These are phyloP conservation scores for Trichopria drosophilae DNA, from an alignment of 2,888 invertebrate species.

Conservation along the genomic window DNA sequence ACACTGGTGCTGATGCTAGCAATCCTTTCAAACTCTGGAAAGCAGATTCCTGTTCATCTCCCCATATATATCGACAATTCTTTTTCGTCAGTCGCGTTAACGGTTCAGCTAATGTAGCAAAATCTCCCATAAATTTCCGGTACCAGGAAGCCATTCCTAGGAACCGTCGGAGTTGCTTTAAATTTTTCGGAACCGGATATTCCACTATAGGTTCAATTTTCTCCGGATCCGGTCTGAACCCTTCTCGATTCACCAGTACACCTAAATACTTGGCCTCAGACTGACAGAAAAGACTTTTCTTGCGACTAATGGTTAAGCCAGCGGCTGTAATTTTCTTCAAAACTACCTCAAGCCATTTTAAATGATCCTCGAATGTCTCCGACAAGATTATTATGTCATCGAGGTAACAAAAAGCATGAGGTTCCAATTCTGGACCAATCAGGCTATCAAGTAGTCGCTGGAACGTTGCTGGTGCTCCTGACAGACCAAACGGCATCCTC, in stretches of 20 bases:
- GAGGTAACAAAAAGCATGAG: slow-evolving; percentile 27
- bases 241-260: slow-evolving; percentile 39
- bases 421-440: slow-evolving; percentile 36
- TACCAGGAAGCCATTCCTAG: slow-evolving; percentile 47
- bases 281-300: slow-evolving; percentile 34
- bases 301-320: slow-evolving; percentile 23
- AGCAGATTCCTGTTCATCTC: slow-evolving; percentile 3
- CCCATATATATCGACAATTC: slow-evolving; percentile 10
- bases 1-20: slow-evolving; percentile 21
- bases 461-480: slow-evolving; percentile 34
- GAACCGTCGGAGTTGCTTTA: slow-evolving; percentile 39
- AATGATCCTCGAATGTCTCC: slow-evolving; percentile 33
- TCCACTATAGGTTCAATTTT: slow-evolving; percentile 26
- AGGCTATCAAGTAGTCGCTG: slow-evolving; percentile 33
- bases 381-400: slow-evolving; percentile 34
- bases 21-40: slow-evolving; percentile 12
- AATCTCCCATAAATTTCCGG: slow-evolving; percentile 39
- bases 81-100: slow-evolving; percentile 15
- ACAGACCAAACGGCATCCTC: slow-evolving; percentile 25
- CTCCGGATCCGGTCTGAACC: slow-evolving; percentile 34
- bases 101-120: slow-evolving; percentile 32
- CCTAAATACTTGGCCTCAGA: slow-evolving; percentile 40
- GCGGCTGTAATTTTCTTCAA: slow-evolving; percentile 15
- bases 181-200: slow-evolving; percentile 35
- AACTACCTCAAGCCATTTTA: slow-evolving; percentile 11